Conservation (phyloP, 2,113 vertebrate genomes). For the Scomber japonicus region DNA sequence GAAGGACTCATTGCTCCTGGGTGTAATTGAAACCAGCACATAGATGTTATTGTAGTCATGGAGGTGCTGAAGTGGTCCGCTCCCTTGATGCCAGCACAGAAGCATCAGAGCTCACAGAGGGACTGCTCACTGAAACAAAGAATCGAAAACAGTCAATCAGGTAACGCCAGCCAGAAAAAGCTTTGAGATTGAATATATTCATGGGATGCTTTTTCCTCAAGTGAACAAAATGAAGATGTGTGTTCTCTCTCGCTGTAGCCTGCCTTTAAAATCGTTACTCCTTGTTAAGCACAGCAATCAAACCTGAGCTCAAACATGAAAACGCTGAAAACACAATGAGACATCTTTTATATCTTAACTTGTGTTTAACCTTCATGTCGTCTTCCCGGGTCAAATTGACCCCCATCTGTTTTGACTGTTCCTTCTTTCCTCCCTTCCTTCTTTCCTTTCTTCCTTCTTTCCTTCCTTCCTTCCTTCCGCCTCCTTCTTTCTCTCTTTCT, state of each 20-base stretch:
- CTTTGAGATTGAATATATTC: slow-evolving; percentile 23
- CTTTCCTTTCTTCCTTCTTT: too few relatives aligned
- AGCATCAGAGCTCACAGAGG: slow-evolving; percentile 10
- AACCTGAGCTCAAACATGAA: slow-evolving; percentile 17
- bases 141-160: slow-evolving; percentile 21
- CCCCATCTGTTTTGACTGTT: too few relatives aligned
- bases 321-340: background rate
- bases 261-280: slow-evolving; percentile 10
- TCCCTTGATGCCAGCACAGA: slow-evolving; percentile 10
- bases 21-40: slow-evolving; percentile 30
- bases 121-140: slow-evolving; percentile 13
- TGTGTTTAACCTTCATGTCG: too few relatives aligned
- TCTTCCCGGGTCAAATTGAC: too few relatives aligned
- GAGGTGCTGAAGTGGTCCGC: background rate
- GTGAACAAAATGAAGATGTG: slow-evolving; percentile 37
- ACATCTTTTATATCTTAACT: slow-evolving; percentile 27
- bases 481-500: too few relatives aligned
- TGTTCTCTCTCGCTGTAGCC: slow-evolving; percentile 10
- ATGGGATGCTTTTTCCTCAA: slow-evolving; percentile 9
- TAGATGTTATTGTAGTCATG: slow-evolving; percentile 13
- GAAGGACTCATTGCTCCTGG: background rate
- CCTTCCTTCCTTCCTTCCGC: too few relatives aligned
- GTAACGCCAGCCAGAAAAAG: background rate
- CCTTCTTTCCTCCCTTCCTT: too few relatives aligned
- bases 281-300: slow-evolving; percentile 13